These are phyloP conservation scores for Prietella phreatophila DNA, from an alignment of 2,113 vertebrate species.

Conservation along the genomic window DNA sequence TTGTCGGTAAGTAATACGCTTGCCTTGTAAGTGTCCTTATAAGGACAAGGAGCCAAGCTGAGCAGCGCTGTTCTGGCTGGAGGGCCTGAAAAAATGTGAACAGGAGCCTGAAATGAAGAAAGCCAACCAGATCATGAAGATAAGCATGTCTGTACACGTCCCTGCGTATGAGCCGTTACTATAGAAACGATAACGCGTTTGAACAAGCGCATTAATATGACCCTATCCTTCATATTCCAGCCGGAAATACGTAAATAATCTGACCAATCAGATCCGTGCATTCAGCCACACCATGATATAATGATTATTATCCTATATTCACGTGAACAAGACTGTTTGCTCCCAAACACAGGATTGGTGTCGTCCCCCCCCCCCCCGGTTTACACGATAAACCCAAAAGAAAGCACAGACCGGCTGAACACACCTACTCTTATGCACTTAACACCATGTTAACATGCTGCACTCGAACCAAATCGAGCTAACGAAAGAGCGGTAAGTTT, in stretches of 20 bases:
- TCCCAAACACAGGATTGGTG: neutral
- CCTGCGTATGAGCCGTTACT: neutral
- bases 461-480: neutral
- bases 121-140: neutral
- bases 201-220: neutral
- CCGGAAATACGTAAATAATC: neutral
- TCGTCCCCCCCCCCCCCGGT: too few species aligned
- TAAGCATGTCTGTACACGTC: neutral
- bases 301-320: neutral
- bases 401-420: neutral
- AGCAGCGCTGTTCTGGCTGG: neutral
- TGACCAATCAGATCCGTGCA: neutral
- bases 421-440: neutral
- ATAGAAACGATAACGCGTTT: neutral
- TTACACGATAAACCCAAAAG: neutral
- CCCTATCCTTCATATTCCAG: neutral
- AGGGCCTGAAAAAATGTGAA: neutral
- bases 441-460: too few species aligned
- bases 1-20: neutral
- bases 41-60: neutral
- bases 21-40: neutral
- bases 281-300: neutral
- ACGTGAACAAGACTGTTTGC: neutral
- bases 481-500: too few species aligned
- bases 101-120: neutral